Conservation (phyloP, 2,888 invertebrate species). For the Physocephala rufipes region DNA sequence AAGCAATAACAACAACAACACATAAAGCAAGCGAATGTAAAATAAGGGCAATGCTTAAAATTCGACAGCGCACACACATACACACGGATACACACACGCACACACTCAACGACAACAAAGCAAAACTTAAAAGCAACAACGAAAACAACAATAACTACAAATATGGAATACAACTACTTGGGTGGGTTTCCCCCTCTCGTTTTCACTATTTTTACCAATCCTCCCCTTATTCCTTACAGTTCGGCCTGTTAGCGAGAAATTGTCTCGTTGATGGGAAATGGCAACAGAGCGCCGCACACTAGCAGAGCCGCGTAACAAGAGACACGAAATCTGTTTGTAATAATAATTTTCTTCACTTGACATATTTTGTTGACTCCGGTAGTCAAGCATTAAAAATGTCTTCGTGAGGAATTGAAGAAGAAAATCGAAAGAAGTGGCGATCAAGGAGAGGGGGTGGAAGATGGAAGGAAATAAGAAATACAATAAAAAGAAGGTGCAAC, state of each 20-base stretch:
- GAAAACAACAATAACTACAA: conserved; percentile 13
- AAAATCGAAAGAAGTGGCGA: background rate
- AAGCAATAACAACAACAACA: background rate
- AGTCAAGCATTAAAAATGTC: conserved; percentile 8
- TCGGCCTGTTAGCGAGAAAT: background rate
- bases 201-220: background rate
- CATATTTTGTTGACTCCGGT: conserved; percentile 19
- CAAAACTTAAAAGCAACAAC: conserved; percentile 5
- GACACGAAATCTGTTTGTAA: conserved; percentile 18
- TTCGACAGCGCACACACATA: background rate
- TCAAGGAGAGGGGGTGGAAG: background rate
- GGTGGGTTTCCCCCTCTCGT: background rate
- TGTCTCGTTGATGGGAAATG: background rate
- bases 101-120: background rate
- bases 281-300: background rate
- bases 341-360: conserved; percentile 24
- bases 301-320: background rate
- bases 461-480: background rate
- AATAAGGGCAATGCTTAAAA: background rate
- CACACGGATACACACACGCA: background rate
- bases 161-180: background rate
- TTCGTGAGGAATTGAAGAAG: background rate
- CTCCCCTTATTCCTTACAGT: background rate
- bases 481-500: background rate
- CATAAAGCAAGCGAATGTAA: background rate